Evolutionary conservation across 2,888 invertebrate species (phyloP).

Genomic region (Podotricha telesiphe): DNA sequence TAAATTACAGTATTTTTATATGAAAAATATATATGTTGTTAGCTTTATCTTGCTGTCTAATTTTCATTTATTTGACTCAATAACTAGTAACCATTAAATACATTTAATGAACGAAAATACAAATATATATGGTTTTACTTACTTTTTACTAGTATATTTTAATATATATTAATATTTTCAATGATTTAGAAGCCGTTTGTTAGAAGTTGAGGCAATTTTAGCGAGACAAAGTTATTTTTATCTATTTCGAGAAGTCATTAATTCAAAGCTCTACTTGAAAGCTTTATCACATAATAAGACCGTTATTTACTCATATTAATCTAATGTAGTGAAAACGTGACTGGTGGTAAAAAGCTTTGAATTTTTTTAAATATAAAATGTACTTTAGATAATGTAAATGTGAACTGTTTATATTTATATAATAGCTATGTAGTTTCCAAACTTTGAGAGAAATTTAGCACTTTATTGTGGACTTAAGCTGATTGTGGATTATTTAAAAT

Average conservation of each 20-base stretch:
- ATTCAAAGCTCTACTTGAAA: not conserved
- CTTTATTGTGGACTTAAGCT: too few relatives aligned
- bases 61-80: too few relatives aligned
- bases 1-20: too few relatives aligned
- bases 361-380: not conserved
- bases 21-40: too few relatives aligned
- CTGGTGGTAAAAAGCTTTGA: not conserved
- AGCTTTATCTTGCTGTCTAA: too few relatives aligned
- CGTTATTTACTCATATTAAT: conserved; percentile 20
- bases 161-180: not conserved
- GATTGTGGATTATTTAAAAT: too few relatives aligned
- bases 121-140: too few relatives aligned
- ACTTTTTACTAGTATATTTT: too few relatives aligned
- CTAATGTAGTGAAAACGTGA: conserved; percentile 14
- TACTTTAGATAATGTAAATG: not conserved
- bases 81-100: too few relatives aligned
- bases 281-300: not conserved
- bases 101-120: too few relatives aligned
- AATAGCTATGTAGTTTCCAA: too few relatives aligned
- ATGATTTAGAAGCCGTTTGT: not conserved
- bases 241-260: conserved; percentile 19
- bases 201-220: conserved; percentile 5
- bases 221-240: conserved; percentile 7
- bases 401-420: not conserved
- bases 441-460: too few relatives aligned